Evolutionary conservation across 2,888 invertebrate species (phyloP).

Genomic region (Tridacna crocea): DNA sequence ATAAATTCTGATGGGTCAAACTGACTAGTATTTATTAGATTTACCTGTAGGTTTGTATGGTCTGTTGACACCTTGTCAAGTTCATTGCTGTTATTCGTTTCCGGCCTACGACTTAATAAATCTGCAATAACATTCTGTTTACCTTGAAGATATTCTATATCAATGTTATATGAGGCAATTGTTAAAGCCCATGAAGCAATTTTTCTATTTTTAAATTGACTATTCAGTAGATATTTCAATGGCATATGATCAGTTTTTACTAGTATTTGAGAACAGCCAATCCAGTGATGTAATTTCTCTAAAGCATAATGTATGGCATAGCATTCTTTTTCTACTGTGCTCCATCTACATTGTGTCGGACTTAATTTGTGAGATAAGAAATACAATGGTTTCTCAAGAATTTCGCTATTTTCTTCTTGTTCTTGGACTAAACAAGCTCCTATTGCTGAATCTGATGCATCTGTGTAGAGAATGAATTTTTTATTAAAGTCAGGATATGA

Average conservation of each 20-base stretch:
- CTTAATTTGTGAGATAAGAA: slow-evolving; percentile 8
- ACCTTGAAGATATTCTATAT: slow-evolving; percentile 15
- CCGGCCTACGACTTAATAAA: slow-evolving; percentile 7
- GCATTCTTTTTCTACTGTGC: slow-evolving; percentile 13
- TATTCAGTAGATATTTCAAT: background rate
- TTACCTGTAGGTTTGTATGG: background rate
- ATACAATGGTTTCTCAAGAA: slow-evolving; percentile 3
- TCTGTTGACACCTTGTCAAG: background rate
- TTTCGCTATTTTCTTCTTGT: background rate
- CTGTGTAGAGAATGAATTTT: slow-evolving; percentile 10
- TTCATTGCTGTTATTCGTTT: background rate
- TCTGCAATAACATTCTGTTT: slow-evolving; percentile 17
- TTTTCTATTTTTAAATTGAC: slow-evolving; percentile 1
- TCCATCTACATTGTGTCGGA: slow-evolving; percentile 15
- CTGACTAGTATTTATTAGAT: slow-evolving; percentile 10
- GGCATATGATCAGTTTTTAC: slow-evolving; percentile 13
- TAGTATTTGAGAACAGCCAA: background rate
- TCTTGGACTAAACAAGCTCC: background rate
- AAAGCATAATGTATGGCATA: slow-evolving; percentile 10
- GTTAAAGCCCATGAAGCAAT: slow-evolving; percentile 13
- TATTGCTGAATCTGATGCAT: background rate
- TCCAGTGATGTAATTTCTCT: slow-evolving; percentile 4
- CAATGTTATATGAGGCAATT: slow-evolving; percentile 13
- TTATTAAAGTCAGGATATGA: background rate
- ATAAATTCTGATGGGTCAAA: slow-evolving; percentile 8